These are phyloP conservation scores for Cariama cristata DNA, from an alignment of 2,113 vertebrate species.

Conservation along the genomic window DNA sequence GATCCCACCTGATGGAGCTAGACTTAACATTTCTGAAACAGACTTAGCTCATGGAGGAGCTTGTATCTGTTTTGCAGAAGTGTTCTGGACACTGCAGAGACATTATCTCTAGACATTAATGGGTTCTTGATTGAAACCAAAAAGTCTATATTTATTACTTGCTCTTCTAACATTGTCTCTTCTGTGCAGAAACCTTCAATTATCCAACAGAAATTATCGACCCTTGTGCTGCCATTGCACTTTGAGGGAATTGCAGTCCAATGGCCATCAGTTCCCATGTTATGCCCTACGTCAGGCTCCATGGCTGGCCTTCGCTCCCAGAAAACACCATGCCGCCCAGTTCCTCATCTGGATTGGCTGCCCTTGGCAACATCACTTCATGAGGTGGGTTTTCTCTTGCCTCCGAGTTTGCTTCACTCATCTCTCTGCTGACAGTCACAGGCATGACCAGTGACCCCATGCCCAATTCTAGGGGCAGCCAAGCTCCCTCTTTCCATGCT, in stretches of 20 bases:
- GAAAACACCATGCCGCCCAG: not conserved
- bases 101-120: not conserved
- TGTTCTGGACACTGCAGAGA: not conserved
- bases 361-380: not conserved
- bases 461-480: not conserved
- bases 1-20: not conserved
- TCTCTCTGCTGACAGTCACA: not conserved
- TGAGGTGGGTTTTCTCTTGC: not conserved
- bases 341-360: not conserved
- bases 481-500: not conserved
- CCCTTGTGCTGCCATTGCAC: not conserved
- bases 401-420: not conserved
- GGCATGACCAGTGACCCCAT: rapidly evolving
- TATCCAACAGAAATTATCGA: not conserved
- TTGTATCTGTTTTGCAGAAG: not conserved
- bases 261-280: not conserved
- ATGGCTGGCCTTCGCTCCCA: not conserved
- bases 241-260: not conserved
- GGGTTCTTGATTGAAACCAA: not conserved
- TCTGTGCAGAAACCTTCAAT: not conserved
- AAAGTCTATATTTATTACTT: not conserved
- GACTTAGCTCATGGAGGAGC: not conserved
- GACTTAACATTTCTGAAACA: not conserved
- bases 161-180: not conserved
- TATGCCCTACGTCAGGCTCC: not conserved